Evolutionary conservation across 2,888 invertebrate species (phyloP), one percentile per base, ranked within the genome.

Genomic region (Tridacna crocea): DNA sequence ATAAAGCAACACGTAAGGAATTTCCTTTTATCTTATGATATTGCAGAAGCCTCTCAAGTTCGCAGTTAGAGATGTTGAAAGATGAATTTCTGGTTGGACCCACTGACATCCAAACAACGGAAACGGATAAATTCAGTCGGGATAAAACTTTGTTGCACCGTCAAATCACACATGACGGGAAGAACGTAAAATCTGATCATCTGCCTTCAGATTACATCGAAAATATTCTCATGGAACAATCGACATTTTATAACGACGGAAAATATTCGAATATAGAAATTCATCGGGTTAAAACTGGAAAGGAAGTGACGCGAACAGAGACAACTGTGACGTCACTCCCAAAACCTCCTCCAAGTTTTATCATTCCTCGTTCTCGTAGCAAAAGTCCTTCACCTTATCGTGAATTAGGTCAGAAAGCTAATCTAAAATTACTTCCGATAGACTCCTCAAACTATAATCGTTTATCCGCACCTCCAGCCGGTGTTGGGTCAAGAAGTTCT

Each of bases 271-370:
- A 75, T 66, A 75, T 79, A 26, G 85, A 85, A 77, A 75, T 81
- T 12, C 85, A 81, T 27, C 66, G 80, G n/a, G 68, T 81, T 8
- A 77, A 79, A 58, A 74, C 77, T 6, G 77, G 78, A 61, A 78
- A 75, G n/a, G 85, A 87, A 63, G 79, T 79, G 15, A 85, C 83
- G 22, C 81, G 84, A 13, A 75, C 82, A 22, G 74, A 87, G 83
- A 80, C 84, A 75, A 68, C 88, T 87, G 72, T 84, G 84, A 74
- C 86, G 88, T 58, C 88, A 85, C 75, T 91, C 85, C 82, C 92
- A 84, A 88, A 88, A 61, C 92, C 92, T 3, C 92, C 93, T 11
- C 92, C 93, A 13, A 92, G 91, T 79, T 92, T 93, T 86, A 88
- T 93, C 78, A 90, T 93, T 77, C 91, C 92, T 11, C 90, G 92